Evolutionary conservation across 2,113 vertebrate species (phyloP).

Genomic region (Odocoileus hemionus): DNA sequence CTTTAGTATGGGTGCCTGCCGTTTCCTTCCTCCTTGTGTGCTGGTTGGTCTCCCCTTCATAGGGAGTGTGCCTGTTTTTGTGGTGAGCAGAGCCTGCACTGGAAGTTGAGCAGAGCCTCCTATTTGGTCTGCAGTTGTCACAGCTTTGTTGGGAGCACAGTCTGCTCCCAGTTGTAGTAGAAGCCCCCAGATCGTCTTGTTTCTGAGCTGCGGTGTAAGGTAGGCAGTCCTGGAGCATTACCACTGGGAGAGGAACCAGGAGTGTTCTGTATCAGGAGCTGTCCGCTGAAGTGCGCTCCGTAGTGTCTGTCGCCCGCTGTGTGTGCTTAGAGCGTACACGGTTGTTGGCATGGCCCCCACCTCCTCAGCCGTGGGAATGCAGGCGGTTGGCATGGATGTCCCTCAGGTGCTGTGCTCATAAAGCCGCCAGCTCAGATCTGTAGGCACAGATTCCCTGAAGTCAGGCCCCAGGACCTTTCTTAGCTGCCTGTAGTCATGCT

Average conservation of each 20-base stretch:
- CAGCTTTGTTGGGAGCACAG: neutral
- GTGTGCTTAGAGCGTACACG: neutral
- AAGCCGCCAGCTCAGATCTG: neutral
- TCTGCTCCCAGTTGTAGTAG: neutral
- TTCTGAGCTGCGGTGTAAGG: neutral
- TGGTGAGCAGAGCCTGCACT: neutral
- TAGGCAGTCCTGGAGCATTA: neutral
- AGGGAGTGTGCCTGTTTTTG: neutral
- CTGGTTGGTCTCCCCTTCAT: neutral
- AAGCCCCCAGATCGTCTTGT: neutral
- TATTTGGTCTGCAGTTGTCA: neutral
- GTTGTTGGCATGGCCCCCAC: too few relatives aligned
- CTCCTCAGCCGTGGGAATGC: neutral
- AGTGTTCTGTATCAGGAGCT: neutral
- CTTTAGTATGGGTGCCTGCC: neutral
- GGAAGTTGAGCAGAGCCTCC: neutral
- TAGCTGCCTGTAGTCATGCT: too few relatives aligned
- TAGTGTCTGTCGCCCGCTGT: neutral
- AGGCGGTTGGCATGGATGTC: neutral
- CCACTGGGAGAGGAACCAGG: neutral
- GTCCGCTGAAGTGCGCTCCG: fast-evolving
- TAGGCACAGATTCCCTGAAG: too few relatives aligned
- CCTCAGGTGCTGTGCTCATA: neutral
- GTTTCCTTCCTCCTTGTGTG: neutral
- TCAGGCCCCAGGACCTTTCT: neutral